Evolutionary conservation across 1,140 invertebrate genomes (phyloP), one percentile per base, ranked within the genome.

Genomic region (Drosophila parvula): DNA sequence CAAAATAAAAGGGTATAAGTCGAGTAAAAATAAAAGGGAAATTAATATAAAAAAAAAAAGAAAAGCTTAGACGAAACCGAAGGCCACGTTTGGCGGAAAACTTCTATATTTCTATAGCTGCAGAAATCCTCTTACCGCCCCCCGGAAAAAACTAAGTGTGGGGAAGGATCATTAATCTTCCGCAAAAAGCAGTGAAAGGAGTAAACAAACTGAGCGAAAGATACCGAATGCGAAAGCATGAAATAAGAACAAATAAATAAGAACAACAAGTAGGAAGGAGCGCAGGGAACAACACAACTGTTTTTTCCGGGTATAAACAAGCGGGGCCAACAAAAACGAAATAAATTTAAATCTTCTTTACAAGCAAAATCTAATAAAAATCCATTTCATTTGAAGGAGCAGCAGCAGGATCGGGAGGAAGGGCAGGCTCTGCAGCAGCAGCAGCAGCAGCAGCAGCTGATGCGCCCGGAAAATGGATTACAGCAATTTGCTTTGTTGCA

Each of bases 311-410:
- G 50, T 27, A 61, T 41, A 48, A 63, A 63, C 38, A 56, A 77
- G 69, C 60, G 69, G 55, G 51, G 32, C 41, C 43, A 73, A 77
- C 58, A 77, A 81, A 71, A 77, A 56, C 60, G 74, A 84, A 81
- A 84, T 84, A 84, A 84, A 84, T 85, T 84, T 74, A 84, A 84
- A 84, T 84, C 81, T 85, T 81, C 63, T 81, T 84, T 85, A 74
- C 81, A 85, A 80, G 81, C 68, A 74, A 78, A 85, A 85, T 84
- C 81, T 84, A 84, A 84, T 84, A 84, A 84, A 84, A 84, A 84
- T 81, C 81, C 81, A 84, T 84, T 84, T 84, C 77, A 84, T 84
- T 84, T 84, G 81, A 84, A 60, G 82, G 75, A 48, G 53, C 41
- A 51, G 40, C 53, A 28, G 58, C 51, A 47, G 44, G 14, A 12